Evolutionary conservation across 2,888 invertebrate species (phyloP).

Genomic region (Sepiola atlantica): DNA sequence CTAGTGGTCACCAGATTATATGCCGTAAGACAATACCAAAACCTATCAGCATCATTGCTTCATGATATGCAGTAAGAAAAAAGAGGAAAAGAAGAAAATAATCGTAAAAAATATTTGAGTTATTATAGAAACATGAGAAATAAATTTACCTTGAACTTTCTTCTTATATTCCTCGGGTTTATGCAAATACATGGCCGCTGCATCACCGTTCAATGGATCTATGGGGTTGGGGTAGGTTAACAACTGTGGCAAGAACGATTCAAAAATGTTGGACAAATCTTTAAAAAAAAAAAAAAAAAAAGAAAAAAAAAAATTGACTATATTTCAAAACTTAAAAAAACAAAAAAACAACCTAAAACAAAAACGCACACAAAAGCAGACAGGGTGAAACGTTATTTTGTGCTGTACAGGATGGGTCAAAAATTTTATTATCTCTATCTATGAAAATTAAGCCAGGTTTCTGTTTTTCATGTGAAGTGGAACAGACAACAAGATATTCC

Average conservation of each 20-base stretch:
- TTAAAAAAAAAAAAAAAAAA: constrained; percentile 65
- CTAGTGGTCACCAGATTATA: too few relatives aligned
- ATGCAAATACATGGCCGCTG: constrained; percentile 99
- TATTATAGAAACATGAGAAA: background rate
- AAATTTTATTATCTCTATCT: too few relatives aligned
- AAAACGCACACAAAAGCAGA: background rate
- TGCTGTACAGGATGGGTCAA: too few relatives aligned
- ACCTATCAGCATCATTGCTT: too few relatives aligned
- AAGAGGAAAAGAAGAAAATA: background rate
- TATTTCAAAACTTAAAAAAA: background rate
- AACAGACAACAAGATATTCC: too few relatives aligned
- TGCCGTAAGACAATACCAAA: too few relatives aligned
- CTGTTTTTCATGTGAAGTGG: too few relatives aligned
- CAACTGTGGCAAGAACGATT: constrained; percentile 98
- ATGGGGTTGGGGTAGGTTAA: constrained; percentile 99
- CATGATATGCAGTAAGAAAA: background rate
- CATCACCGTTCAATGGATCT: constrained; percentile 99
- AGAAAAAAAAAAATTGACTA: background rate
- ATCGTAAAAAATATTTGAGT: background rate
- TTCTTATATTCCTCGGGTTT: constrained; percentile 99
- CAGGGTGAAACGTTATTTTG: background rate
- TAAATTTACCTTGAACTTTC: constrained; percentile 86
- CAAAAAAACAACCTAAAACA: background rate
- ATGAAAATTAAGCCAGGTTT: too few relatives aligned
- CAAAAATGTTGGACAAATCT: constrained; percentile 99